phyloP scores from a whole-genome alignment of 2,888 invertebrate genomes.

The Himalopsyche kuldschensis region DNA sequence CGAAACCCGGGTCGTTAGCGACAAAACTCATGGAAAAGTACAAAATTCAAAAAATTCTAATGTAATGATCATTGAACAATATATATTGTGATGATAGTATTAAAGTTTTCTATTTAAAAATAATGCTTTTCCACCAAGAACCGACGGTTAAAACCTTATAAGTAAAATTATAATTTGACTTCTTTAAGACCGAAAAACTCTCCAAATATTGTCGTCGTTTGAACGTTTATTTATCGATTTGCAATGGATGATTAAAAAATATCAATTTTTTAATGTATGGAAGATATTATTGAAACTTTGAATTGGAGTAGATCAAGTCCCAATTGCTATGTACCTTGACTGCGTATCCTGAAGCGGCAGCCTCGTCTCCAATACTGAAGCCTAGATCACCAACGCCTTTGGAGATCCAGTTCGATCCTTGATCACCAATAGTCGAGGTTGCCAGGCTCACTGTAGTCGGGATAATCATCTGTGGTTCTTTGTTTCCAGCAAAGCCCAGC shows the following conservation, averaged over 20 bases:
- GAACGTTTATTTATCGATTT: neutral
- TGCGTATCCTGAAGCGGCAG: slow-evolving; percentile 94
- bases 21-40: too few relatives aligned
- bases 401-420: slow-evolving; percentile 82
- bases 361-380: slow-evolving; percentile 99
- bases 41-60: too few relatives aligned
- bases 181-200: too few relatives aligned
- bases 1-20: too few relatives aligned
- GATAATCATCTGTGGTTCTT: slow-evolving; percentile 98
- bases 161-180: too few relatives aligned
- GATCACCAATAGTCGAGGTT: slow-evolving; percentile 94
- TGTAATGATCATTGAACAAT: too few relatives aligned
- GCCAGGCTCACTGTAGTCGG: slow-evolving; percentile 98
- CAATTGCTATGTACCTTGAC: slow-evolving; percentile 83
- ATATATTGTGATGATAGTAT: too few relatives aligned
- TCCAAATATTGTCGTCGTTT: too few relatives aligned
- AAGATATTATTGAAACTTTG: neutral
- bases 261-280: neutral
- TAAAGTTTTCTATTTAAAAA: too few relatives aligned
- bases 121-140: too few relatives aligned
- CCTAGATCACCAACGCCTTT: slow-evolving; percentile 98
- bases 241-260: neutral
- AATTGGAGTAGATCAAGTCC: neutral
- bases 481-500: slow-evolving; percentile 97
- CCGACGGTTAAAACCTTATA: too few relatives aligned